phyloP scores from a whole-genome alignment of 37 sponge, comb jelly and placozoan genomes.

The Chondrilla cf. caribensis region DNA sequence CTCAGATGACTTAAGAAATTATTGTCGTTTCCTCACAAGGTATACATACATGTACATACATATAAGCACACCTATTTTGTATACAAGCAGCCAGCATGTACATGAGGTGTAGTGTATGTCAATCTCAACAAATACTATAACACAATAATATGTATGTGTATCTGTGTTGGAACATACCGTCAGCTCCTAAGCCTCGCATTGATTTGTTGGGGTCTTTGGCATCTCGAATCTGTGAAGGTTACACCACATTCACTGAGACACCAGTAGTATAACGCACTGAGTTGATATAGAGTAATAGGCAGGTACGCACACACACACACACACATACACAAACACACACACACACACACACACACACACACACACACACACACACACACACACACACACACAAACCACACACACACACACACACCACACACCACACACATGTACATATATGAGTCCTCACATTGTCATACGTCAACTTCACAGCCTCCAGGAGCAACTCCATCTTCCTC shows the following conservation, averaged over 20 bases:
- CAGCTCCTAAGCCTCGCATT: slow-evolving; percentile 69
- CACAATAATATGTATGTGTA: too few species aligned
- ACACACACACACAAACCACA: background rate
- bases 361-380: slow-evolving; percentile 5
- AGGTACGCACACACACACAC: background rate
- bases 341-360: background rate
- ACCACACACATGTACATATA: too few species aligned
- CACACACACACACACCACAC: background rate
- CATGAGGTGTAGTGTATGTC: too few species aligned
- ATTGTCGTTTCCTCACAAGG: too few species aligned
- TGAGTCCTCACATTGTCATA: slow-evolving; percentile 71
- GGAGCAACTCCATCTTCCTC: slow-evolving; percentile 77
- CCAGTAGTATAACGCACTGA: too few species aligned
- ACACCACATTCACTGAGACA: background rate
- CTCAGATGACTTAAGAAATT: too few species aligned
- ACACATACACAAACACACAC: background rate
- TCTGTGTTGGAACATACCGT: too few species aligned
- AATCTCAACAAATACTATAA: too few species aligned
- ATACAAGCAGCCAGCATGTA: too few species aligned
- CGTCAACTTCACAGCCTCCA: slow-evolving; percentile 81
- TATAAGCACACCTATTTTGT: too few species aligned
- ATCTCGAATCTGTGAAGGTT: slow-evolving; percentile 39
- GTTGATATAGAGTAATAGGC: too few species aligned
- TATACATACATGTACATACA: too few species aligned
- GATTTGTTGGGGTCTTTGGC: slow-evolving; percentile 48